phyloP scores from a whole-genome alignment of 2,888 invertebrate species.

The Harpalus rubripes region DNA sequence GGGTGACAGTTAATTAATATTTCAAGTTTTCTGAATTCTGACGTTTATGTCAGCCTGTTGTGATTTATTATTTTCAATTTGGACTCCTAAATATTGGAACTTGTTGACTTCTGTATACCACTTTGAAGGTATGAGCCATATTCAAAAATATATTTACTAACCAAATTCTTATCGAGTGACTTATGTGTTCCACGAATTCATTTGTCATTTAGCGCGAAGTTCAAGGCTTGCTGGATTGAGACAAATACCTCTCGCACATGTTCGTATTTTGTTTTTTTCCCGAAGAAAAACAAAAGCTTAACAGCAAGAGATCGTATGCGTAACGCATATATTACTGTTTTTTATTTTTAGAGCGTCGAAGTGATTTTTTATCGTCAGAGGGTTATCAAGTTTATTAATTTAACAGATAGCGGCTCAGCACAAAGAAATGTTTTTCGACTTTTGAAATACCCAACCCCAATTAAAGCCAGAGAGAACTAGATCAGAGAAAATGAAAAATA shows the following conservation, averaged over 20 bases:
- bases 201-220: constrained; percentile 32
- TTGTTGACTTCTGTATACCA: too few relatives aligned
- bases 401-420: constrained; percentile 17
- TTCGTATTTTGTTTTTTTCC: constrained; percentile 37
- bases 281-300: constrained; percentile 30
- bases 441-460: constrained; percentile 29
- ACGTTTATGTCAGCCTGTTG: too few relatives aligned
- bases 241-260: constrained; percentile 31
- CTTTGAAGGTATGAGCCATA: background rate
- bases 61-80: too few relatives aligned
- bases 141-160: background rate
- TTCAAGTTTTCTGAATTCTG: too few relatives aligned
- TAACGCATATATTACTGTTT: constrained; percentile 42
- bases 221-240: constrained; percentile 34
- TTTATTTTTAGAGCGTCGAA: constrained; percentile 34
- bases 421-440: constrained; percentile 37
- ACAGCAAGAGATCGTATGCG: constrained; percentile 11
- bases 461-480: constrained; percentile 24
- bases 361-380: constrained; percentile 27
- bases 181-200: constrained; percentile 3
- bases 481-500: constrained; percentile 6
- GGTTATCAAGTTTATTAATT: constrained; percentile 53
- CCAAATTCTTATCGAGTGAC: constrained; percentile 1
- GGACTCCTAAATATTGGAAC: too few relatives aligned
- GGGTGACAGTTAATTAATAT: too few relatives aligned